Evolutionary conservation across 2,888 invertebrate genomes (phyloP), one percentile per base, ranked within the genome.

Genomic region (Sarcophaga subvicina): DNA sequence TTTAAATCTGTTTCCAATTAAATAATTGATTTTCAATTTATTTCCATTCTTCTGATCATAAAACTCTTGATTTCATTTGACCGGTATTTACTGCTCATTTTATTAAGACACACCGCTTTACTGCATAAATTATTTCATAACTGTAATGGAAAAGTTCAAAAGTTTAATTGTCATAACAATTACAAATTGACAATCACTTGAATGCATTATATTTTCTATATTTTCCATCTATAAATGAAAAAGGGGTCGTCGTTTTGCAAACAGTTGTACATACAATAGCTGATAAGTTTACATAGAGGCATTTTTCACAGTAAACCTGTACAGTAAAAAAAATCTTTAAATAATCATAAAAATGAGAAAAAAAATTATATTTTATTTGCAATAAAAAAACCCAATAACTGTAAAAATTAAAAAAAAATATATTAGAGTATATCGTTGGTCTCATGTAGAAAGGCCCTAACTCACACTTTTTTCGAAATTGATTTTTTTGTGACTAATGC

Each of bases 151-250:
- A 73, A 54, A 81, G 81, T 75, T 81, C 66, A 80, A 77, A 67
- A 76, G 76, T 25, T 85, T 66, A 85, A 83, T 80, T 76, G 49
- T 81, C 69, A 60, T 66, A 84, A 76, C 80, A 84, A 80, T 76
- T 85, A 60, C 37, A 72, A 72, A 80, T 80, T 77, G 47, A 67
- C 59, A 71, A 71, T 80, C 70, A 76, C 64, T 83, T 73, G 67
- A 70, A 71, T 83, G 66, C 77, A 83, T 83, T 79, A 72, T 60
- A 20, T 69, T 60, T 70, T 45, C 25, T 2, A 27, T 25, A 17
- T 17, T 14, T 54, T 14, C 54, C 5, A 54, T 14, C 14, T 54
- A 54, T 2, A 54, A 5, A 54, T 54, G 22, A 22, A 22, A 17
- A 54, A 17, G 4, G 17, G 12, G 17, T 54, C 12, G 12, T 14